Evolutionary conservation across 2,888 invertebrate species (phyloP).

Genomic region (Drosophila longiperda): DNA sequence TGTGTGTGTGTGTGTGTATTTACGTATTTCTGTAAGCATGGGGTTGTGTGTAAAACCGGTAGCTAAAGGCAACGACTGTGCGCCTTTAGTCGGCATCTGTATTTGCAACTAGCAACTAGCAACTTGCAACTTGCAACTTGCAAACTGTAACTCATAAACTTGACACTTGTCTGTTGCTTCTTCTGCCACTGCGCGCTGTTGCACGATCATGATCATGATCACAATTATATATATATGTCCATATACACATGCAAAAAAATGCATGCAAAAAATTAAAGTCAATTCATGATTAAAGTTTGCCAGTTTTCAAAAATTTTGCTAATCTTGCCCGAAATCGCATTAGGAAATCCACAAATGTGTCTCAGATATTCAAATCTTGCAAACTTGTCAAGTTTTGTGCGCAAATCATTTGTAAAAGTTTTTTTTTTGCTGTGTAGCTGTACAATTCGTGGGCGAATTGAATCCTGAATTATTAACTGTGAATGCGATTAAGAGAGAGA

Average conservation of each 20-base stretch:
- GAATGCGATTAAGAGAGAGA: slow-evolving; percentile 14
- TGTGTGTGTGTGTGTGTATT: slow-evolving; percentile 24
- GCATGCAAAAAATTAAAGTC: not conserved
- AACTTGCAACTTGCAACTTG: not conserved
- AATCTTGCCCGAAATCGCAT: not conserved
- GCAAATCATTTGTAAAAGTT: not conserved
- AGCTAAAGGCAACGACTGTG: slow-evolving; percentile 32
- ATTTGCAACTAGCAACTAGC: slow-evolving; percentile 24
- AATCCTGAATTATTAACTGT: slow-evolving; percentile 46
- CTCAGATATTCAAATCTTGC: not conserved
- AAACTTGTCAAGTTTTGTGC: not conserved
- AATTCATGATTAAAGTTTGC: not conserved
- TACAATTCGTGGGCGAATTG: slow-evolving; percentile 38
- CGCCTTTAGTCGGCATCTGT: slow-evolving; percentile 24
- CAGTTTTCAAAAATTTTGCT: not conserved
- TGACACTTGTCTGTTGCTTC: slow-evolving; percentile 44
- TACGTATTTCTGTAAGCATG: not conserved
- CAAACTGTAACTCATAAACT: slow-evolving; percentile 50
- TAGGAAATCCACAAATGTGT: not conserved
- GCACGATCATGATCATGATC: slow-evolving; percentile 19
- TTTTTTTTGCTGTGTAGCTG: not conserved
- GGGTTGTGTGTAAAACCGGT: slow-evolving; percentile 65
- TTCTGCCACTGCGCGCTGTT: not conserved
- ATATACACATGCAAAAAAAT: not conserved
- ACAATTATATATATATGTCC: slow-evolving; percentile 1